Percentiles rank a stretch among this genome's conserved stretches.
Evolutionary conservation across 2,888 invertebrate genomes (phyloP).

Genomic region (Syritta pipiens): DNA sequence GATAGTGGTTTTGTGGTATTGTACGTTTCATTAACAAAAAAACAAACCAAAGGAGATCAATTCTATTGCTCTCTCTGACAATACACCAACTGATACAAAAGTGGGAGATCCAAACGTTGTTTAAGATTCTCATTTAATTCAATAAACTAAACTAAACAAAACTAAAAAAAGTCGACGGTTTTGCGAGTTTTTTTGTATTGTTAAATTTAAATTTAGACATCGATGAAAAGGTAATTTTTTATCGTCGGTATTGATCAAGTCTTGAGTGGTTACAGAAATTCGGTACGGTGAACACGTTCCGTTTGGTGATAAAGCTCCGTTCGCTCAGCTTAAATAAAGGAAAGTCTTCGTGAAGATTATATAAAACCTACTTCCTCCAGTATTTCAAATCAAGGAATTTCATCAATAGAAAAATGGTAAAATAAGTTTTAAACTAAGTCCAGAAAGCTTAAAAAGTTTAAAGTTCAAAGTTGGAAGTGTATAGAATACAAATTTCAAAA

Average conservation of each 20-base stretch:
- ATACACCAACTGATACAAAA: constrained; percentile 55
- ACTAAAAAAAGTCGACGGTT: constrained; percentile 33
- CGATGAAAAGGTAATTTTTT: constrained; percentile 76
- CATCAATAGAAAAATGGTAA: constrained; percentile 52
- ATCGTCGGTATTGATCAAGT: constrained; percentile 74
- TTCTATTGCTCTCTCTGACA: constrained; percentile 41
- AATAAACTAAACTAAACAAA: constrained; percentile 57
- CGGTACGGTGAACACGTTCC: constrained; percentile 73
- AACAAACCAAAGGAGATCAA: constrained; percentile 43
- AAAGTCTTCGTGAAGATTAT: constrained; percentile 22
- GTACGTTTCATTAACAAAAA: constrained; percentile 53
- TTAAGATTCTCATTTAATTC: constrained; percentile 53
- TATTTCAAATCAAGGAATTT: constrained; percentile 35
- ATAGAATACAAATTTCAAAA: neutral
- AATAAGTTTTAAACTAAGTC: neutral
- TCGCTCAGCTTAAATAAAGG: constrained; percentile 28
- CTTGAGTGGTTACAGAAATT: constrained; percentile 75
- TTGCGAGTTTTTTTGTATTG: constrained; percentile 28
- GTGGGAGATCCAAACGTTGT: constrained; percentile 49
- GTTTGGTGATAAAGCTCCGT: constrained; percentile 55
- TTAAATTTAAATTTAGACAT: constrained; percentile 65
- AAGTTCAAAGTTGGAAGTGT: too few species aligned
- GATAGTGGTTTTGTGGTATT: constrained; percentile 58
- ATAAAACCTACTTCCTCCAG: constrained; percentile 49
- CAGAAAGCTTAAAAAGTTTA: neutral